A percentile compares a stretch with the other conserved stretches of the same genome.
Conservation (phyloP, 2,888 invertebrate genomes). For the Apoda limacodes region DNA sequence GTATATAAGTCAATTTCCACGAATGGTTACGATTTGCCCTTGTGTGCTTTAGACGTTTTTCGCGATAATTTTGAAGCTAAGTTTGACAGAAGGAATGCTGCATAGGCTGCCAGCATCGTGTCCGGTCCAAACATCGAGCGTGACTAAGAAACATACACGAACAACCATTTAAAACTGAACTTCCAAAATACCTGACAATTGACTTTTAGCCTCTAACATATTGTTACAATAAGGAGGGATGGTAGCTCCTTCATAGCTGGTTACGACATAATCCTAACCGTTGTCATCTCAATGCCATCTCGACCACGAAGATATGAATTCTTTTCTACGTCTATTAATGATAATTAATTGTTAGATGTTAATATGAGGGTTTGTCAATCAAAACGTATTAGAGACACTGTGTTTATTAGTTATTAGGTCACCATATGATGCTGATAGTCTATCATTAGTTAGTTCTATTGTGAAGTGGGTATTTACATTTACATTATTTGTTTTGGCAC, state of each 20-base stretch:
- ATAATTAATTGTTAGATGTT: slow-evolving; percentile 58
- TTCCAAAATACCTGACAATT: slow-evolving; percentile 23
- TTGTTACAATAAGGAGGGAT: slow-evolving; percentile 19
- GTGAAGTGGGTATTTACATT: too few species aligned
- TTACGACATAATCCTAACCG: slow-evolving; percentile 48
- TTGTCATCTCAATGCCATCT: slow-evolving; percentile 66
- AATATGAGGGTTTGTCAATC: slow-evolving; percentile 55
- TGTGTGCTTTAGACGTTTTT: slow-evolving; percentile 42
- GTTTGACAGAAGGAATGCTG: slow-evolving; percentile 61
- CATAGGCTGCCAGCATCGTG: slow-evolving; percentile 51
- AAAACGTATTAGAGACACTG: slow-evolving; percentile 49
- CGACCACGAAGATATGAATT: slow-evolving; percentile 53
- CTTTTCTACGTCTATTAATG: slow-evolving; percentile 44
- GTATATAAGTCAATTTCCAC: too few species aligned
- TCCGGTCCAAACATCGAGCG: slow-evolving; percentile 43
- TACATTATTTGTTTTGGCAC: too few species aligned
- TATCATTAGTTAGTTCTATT: too few species aligned
- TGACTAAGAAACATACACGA: slow-evolving; percentile 40
- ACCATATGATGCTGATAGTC: too few species aligned
- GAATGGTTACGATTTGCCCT: slow-evolving; percentile 38
- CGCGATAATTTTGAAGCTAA: slow-evolving; percentile 42
- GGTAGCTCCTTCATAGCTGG: slow-evolving; percentile 30
- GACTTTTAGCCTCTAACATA: slow-evolving; percentile 14
- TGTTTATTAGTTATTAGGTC: slow-evolving; percentile 10
- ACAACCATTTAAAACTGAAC: slow-evolving; percentile 32